Evolutionary conservation across 2,797 vertebrate genomes (phyloP).

Genomic region (Oryzias sinensis): DNA sequence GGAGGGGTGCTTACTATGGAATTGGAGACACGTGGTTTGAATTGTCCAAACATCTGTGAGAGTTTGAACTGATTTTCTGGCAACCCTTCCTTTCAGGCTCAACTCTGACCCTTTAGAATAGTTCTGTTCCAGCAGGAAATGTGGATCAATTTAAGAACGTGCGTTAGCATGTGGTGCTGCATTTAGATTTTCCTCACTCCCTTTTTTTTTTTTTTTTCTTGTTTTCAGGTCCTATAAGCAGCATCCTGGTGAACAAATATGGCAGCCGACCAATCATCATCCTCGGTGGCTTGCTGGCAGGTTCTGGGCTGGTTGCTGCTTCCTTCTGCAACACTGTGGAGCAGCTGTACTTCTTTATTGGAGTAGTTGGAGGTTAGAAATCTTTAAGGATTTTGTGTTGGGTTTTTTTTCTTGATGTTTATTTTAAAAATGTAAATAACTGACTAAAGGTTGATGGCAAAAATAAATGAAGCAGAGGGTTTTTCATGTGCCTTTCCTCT

Average conservation of each 20-base stretch:
- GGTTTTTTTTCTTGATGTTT: background rate
- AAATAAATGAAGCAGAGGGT: no score
- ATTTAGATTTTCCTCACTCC: background rate
- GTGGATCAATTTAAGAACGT: no score
- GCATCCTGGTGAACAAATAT: constrained; percentile 91
- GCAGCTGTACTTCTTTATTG: constrained; percentile 92
- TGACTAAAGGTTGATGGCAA: no score
- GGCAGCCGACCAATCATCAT: constrained; percentile 94
- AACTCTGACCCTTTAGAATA: no score
- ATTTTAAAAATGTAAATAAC: background rate
- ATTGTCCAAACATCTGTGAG: no score
- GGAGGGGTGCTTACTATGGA: no score
- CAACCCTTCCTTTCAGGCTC: no score
- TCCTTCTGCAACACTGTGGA: constrained; percentile 92
- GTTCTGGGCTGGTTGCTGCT: constrained; percentile 82
- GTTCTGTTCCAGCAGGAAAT: no score
- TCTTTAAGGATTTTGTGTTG: background rate
- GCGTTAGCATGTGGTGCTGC: background rate
- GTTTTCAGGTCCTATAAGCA: constrained; percentile 89
- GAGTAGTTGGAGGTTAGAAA: constrained; percentile 89
- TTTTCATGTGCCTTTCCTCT: background rate
- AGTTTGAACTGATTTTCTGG: no score
- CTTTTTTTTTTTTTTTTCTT: background rate
- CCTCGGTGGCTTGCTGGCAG: constrained; percentile 82
- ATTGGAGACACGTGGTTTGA: no score